phyloP scores from a whole-genome alignment of 2,113 vertebrate species.

The Myiozetetes cayanensis region DNA sequence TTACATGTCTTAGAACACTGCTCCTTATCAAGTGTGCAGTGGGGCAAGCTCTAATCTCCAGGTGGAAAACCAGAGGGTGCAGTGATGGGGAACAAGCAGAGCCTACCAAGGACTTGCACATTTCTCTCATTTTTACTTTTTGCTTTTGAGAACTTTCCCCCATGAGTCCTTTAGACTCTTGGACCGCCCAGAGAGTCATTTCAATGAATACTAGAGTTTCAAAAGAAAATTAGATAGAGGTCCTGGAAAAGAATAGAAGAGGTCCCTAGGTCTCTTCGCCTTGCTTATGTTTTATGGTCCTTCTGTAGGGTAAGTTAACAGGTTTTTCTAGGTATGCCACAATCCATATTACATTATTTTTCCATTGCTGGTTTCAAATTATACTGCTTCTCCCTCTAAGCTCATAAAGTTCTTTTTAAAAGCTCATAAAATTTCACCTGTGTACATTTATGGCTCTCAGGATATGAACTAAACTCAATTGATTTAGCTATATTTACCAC shows the following conservation, averaged over 20 bases:
- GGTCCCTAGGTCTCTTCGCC: not conserved
- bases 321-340: conserved; percentile 63
- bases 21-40: not conserved
- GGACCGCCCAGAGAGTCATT: not conserved
- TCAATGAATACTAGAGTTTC: not conserved
- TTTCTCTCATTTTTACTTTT: not conserved
- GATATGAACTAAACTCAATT: conserved; percentile 70
- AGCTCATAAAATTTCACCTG: conserved; percentile 78
- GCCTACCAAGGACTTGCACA: not conserved
- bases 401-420: conserved; percentile 77
- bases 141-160: not conserved
- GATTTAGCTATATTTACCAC: conserved; percentile 71
- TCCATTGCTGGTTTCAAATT: conserved; percentile 74
- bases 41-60: not conserved
- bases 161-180: not conserved
- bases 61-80: not conserved
- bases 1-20: not conserved
- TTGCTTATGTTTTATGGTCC: not conserved
- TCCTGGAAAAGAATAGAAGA: not conserved
- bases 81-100: not conserved
- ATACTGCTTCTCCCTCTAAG: conserved; percentile 70
- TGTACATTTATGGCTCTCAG: conserved; percentile 74
- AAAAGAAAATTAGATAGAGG: not conserved
- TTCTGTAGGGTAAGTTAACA: conserved; percentile 41
- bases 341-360: conserved; percentile 74